phyloP scores from a whole-genome alignment of 2,797 vertebrate species.

The Tenualosa ilisha region DNA sequence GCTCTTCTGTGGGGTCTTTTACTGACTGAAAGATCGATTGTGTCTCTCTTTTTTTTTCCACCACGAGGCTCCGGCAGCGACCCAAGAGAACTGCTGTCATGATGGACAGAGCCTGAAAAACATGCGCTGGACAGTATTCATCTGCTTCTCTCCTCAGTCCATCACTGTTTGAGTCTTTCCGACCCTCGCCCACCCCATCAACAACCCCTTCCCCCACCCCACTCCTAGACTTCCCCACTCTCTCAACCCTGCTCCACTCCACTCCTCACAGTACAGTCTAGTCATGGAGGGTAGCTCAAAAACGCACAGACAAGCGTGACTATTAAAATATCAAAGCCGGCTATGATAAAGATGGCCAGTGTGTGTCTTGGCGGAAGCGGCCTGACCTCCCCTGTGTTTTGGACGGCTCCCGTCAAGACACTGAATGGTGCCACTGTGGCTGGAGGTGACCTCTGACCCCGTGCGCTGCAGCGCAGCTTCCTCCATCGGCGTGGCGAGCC shows the following conservation, averaged over 20 bases:
- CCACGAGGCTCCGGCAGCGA: neutral
- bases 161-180: constrained; percentile 13
- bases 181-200: neutral
- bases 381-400: constrained; percentile 55
- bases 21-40: constrained; percentile 11
- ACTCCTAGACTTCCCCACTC: neutral
- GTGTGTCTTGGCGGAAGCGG: constrained; percentile 58
- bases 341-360: constrained; percentile 61
- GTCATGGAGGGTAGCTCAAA: constrained; percentile 47
- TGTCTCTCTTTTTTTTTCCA: neutral
- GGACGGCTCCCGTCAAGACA: constrained; percentile 44
- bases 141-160: constrained; percentile 13
- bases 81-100: constrained; percentile 2
- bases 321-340: constrained; percentile 59
- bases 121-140: neutral
- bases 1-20: neutral
- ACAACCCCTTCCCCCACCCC: neutral
- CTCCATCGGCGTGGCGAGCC: constrained; percentile 49
- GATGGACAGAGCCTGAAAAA: neutral
- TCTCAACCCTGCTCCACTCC: neutral
- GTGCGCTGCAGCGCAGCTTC: constrained; percentile 47
- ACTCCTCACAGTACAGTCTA: constrained; percentile 42
- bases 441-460: constrained; percentile 50
- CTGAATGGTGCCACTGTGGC: constrained; percentile 59
- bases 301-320: constrained; percentile 53